A percentile compares a stretch with the other conserved stretches of the same genome.
Evolutionary conservation across 2,888 invertebrate species (phyloP).

Genomic region (Chymomyza fuscimana): DNA sequence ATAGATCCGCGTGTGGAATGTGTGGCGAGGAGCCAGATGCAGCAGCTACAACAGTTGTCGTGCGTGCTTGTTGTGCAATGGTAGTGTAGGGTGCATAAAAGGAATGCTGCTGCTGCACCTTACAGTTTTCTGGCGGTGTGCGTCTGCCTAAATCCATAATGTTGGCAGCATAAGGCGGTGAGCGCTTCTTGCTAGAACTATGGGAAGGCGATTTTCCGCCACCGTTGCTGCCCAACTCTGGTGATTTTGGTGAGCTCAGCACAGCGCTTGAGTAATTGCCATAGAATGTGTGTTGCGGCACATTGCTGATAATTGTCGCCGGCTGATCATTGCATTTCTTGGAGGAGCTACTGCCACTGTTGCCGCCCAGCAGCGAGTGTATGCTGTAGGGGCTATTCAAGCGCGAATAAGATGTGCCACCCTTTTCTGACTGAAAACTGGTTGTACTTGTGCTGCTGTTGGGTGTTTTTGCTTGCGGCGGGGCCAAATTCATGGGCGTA

Average conservation of each 20-base stretch:
- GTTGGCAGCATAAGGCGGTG: slow-evolving; percentile 75
- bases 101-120: slow-evolving; percentile 59
- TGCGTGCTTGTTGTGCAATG: slow-evolving; percentile 59
- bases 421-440: slow-evolving; percentile 4
- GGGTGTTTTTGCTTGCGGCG: slow-evolving; percentile 51
- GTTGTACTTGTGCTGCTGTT: slow-evolving; percentile 21
- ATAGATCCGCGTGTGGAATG: slow-evolving; percentile 70
- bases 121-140: slow-evolving; percentile 60
- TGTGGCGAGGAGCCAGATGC: slow-evolving; percentile 46
- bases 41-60: slow-evolving; percentile 13
- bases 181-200: slow-evolving; percentile 72
- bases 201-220: slow-evolving; percentile 67
- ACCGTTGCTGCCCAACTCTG: slow-evolving; percentile 74
- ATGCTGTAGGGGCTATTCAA: slow-evolving; percentile 90
- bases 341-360: slow-evolving; percentile 48
- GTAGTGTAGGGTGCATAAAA: slow-evolving; percentile 75
- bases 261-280: slow-evolving; percentile 71
- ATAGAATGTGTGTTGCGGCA: slow-evolving; percentile 67
- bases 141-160: slow-evolving; percentile 63
- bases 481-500: slow-evolving; percentile 60
- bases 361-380: slow-evolving; percentile 87
- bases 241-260: slow-evolving; percentile 80
- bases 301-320: slow-evolving; percentile 69
- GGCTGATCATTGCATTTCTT: slow-evolving; percentile 64
- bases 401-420: slow-evolving; percentile 64